Conservation (phyloP, 2,113 vertebrate genomes). For the Ovis aries region DNA sequence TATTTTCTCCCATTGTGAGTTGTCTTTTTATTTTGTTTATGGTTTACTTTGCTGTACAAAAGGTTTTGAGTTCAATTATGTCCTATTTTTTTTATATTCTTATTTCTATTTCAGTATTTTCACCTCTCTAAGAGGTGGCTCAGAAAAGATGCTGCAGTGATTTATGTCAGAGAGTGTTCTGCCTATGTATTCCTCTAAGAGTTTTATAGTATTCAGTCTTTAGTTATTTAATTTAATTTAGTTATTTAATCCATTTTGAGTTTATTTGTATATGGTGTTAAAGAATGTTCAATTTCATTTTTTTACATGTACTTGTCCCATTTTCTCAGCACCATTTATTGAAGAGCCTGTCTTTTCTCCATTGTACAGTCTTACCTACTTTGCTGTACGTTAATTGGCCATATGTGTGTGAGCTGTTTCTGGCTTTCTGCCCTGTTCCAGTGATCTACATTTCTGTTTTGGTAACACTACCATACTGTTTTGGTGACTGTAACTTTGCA, state of each 20-base stretch:
- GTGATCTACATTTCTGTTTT: not conserved
- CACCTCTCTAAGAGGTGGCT: not conserved
- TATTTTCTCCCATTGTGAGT: not conserved
- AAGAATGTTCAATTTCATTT: not conserved
- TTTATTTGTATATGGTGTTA: not conserved
- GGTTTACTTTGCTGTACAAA: not conserved
- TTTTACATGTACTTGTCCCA: not conserved
- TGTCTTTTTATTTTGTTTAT: not conserved
- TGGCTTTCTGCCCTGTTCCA: not conserved
- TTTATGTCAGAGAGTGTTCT: not conserved
- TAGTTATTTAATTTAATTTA: not conserved
- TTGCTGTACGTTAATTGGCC: not conserved
- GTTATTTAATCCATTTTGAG: not conserved
- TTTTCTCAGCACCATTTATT: not conserved
- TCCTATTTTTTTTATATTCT: not conserved
- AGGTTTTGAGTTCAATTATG: not conserved
- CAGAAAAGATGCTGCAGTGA: not conserved
- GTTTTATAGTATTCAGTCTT: not conserved
- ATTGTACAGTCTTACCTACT: not conserved
- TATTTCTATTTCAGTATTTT: not conserved
- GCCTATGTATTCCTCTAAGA: not conserved
- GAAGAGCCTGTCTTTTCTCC: not conserved
- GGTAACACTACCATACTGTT: not conserved
- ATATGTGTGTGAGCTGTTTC: not conserved
- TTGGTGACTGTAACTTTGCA: not conserved